A percentile compares a stretch with the other conserved stretches of the same genome.
Conservation (phyloP, 2,888 invertebrate genomes). For the Lasioglossum leucozonium region DNA sequence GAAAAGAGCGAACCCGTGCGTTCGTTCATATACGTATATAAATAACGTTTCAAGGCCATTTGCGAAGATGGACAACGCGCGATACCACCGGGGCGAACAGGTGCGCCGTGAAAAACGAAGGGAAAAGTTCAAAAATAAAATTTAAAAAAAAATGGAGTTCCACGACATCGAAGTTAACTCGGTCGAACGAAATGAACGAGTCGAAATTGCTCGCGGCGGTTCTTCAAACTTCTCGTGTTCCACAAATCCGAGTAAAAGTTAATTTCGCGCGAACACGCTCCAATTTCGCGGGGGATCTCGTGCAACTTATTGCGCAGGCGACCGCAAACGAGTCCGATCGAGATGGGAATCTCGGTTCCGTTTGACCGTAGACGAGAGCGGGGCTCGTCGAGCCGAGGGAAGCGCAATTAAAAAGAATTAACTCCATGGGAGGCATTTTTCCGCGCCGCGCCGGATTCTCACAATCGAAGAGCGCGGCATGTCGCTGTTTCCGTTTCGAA, state of each 20-base stretch:
- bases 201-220: not conserved
- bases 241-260: not conserved
- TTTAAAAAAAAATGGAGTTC: not conserved
- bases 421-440: not conserved
- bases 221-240: not conserved
- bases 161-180: not conserved
- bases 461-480: conserved; percentile 1
- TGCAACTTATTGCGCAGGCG: conserved; percentile 65
- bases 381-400: not conserved
- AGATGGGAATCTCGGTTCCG: conserved; percentile 45
- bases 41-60: not conserved
- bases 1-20: not conserved
- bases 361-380: conserved; percentile 12
- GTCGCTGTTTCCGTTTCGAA: not conserved
- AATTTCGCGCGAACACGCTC: conserved; percentile 24
- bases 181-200: not conserved
- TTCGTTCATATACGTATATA: not conserved
- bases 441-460: conserved; percentile 2
- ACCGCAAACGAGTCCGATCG: not conserved
- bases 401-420: conserved; percentile 26
- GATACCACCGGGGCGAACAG: not conserved
- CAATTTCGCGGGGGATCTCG: conserved; percentile 42
- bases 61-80: not conserved
- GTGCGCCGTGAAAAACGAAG: conserved; percentile 25
- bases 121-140: not conserved